A percentile compares a stretch with the other conserved stretches of the same genome.
phyloP scores from a whole-genome alignment of 2,797 vertebrate species.

The Silurus lanzhouensis region DNA sequence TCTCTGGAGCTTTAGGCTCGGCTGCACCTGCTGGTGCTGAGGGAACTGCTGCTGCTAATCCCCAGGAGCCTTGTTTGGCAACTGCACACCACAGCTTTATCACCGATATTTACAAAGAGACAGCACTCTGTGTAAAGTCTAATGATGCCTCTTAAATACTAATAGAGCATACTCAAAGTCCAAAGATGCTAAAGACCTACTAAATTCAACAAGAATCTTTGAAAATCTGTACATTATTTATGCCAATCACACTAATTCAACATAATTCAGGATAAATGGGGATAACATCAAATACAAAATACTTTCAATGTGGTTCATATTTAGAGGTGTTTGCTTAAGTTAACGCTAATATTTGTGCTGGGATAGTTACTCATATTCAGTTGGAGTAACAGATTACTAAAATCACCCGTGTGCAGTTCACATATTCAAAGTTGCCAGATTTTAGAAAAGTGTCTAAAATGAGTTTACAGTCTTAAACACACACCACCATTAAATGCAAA shows the following conservation, averaged over 20 bases:
- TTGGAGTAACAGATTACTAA: background rate
- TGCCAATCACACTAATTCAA: background rate
- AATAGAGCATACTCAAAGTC: constrained; percentile 1
- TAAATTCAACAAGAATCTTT: background rate
- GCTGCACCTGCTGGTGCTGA: constrained; percentile 46
- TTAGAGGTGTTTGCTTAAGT: background rate
- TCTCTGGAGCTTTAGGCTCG: constrained; percentile 48
- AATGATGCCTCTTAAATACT: constrained; percentile 35
- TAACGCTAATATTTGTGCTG: background rate
- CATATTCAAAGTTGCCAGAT: background rate
- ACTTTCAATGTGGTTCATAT: background rate
- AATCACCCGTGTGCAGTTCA: background rate
- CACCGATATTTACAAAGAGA: constrained; percentile 50
- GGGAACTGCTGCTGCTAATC: constrained; percentile 50
- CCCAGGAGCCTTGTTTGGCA: constrained; percentile 51
- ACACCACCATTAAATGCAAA: background rate
- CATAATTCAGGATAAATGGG: background rate
- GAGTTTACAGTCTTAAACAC: background rate
- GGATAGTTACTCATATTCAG: background rate
- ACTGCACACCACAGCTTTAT: constrained; percentile 44
- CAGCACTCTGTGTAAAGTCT: constrained; percentile 35
- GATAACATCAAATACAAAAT: background rate
- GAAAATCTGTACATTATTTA: background rate
- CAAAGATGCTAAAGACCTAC: constrained; percentile 21
- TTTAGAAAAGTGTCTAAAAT: background rate